Evolutionary conservation across 2,888 invertebrate genomes (phyloP).

Genomic region (Theretra japonica): DNA sequence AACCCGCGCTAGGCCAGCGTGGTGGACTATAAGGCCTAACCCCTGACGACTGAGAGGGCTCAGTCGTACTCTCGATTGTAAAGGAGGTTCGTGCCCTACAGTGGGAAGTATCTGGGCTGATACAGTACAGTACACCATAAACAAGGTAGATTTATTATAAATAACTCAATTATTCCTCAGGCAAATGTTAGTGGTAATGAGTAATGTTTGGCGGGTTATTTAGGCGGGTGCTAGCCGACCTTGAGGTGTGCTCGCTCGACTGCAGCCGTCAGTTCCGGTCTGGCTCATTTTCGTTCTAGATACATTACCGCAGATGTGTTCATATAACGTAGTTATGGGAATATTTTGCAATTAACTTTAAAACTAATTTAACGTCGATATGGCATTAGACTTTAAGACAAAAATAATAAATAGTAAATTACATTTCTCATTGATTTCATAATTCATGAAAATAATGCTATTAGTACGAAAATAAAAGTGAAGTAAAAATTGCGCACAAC

Average conservation of each 20-base stretch:
- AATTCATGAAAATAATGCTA: too few relatives aligned
- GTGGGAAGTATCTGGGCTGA: too few relatives aligned
- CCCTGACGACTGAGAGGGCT: too few relatives aligned
- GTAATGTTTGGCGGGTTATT: conserved; percentile 52
- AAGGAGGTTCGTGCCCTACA: too few relatives aligned
- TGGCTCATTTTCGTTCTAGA: conserved; percentile 68
- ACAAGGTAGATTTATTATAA: neutral
- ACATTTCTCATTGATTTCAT: too few relatives aligned
- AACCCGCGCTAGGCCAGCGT: too few relatives aligned
- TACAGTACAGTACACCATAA: too few relatives aligned
- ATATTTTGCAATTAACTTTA: conserved; percentile 35
- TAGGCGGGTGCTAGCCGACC: conserved; percentile 67
- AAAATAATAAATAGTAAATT: too few relatives aligned
- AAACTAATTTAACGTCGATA: neutral
- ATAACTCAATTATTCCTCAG: neutral
- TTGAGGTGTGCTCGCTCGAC: conserved; percentile 66
- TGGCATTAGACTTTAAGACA: neutral
- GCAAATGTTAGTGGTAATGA: conserved; percentile 36
- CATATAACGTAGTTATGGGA: conserved; percentile 47
- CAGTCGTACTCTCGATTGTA: too few relatives aligned
- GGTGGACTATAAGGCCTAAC: too few relatives aligned
- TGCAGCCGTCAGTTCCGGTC: conserved; percentile 72
- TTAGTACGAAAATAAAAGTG: too few relatives aligned
- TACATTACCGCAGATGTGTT: conserved; percentile 63
- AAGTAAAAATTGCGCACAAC: neutral